Conservation (phyloP, 1,140 invertebrate species). For the Frieseomelitta varia region DNA sequence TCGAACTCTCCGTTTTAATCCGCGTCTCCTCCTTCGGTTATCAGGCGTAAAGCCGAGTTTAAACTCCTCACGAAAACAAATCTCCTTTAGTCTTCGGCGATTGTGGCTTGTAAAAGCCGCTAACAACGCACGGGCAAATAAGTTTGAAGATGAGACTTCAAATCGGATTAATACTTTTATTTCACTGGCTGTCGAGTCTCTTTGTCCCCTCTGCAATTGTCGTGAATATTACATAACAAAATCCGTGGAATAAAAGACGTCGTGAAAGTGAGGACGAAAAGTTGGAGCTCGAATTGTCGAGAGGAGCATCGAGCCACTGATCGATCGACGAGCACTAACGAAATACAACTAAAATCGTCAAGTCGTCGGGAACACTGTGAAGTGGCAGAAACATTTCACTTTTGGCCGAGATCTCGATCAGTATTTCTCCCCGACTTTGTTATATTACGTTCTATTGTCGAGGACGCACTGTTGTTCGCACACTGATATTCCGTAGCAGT, state of each 20-base stretch:
- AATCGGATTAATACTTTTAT: neutral
- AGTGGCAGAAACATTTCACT: slow-evolving; percentile 7
- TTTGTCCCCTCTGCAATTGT: neutral
- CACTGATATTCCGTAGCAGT: neutral
- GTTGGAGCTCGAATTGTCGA: too few species aligned
- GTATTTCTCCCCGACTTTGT: neutral
- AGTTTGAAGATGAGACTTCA: neutral
- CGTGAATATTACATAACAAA: neutral
- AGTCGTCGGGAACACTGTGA: too few species aligned
- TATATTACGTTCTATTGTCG: neutral
- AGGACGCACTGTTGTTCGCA: neutral
- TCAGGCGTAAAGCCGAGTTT: neutral
- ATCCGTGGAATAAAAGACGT: neutral
- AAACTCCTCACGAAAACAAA: neutral
- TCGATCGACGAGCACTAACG: neutral
- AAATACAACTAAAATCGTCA: neutral
- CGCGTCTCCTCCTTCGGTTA: neutral
- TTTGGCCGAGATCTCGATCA: neutral
- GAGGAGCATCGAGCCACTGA: neutral
- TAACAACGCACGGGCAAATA: neutral
- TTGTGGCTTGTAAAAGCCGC: neutral
- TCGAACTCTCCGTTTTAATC: neutral
- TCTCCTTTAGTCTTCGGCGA: neutral
- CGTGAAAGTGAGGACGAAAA: neutral
- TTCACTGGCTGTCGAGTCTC: neutral